phyloP scores from a whole-genome alignment of 1,140 invertebrate genomes.

The Helicoverpa zea region DNA sequence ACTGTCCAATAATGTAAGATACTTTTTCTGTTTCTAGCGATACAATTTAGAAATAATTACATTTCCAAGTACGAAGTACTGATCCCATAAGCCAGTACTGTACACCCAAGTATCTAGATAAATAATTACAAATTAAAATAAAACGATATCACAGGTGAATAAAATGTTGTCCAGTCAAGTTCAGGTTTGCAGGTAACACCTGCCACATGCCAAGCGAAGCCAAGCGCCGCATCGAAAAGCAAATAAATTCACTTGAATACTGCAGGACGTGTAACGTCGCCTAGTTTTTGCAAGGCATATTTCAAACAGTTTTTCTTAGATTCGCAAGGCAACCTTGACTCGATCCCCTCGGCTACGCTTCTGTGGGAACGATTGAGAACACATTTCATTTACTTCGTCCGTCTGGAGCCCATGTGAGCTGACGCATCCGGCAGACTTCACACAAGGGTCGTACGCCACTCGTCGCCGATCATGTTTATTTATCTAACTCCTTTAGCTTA shows the following conservation, averaged over 20 bases:
- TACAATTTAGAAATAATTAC: not conserved
- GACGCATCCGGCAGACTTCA: constrained; percentile 73
- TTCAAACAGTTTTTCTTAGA: constrained; percentile 72
- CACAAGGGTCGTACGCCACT: constrained; percentile 54
- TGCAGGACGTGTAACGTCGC: constrained; percentile 62
- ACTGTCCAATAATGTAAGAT: not conserved
- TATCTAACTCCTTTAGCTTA: constrained; percentile 62
- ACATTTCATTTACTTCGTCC: constrained; percentile 69
- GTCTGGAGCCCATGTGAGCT: constrained; percentile 81
- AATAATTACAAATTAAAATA: constrained; percentile 45
- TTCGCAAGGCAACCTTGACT: constrained; percentile 79
- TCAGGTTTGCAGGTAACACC: constrained; percentile 66
- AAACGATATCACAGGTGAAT: constrained; percentile 51
- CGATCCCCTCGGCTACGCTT: constrained; percentile 70
- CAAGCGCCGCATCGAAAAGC: constrained; percentile 53
- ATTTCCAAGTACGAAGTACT: constrained; percentile 8
- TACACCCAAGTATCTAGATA: constrained; percentile 23
- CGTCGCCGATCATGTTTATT: constrained; percentile 69
- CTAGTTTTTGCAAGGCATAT: constrained; percentile 66
- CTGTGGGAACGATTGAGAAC: constrained; percentile 79
- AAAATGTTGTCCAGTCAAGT: constrained; percentile 76
- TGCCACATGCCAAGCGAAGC: constrained; percentile 61
- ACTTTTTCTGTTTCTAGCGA: not conserved
- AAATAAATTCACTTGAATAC: constrained; percentile 66
- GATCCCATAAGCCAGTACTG: constrained; percentile 2